A percentile compares a stretch with the other conserved stretches of the same genome.
Conservation (phyloP, 1,140 invertebrate species). For the Gryllus bimaculatus region DNA sequence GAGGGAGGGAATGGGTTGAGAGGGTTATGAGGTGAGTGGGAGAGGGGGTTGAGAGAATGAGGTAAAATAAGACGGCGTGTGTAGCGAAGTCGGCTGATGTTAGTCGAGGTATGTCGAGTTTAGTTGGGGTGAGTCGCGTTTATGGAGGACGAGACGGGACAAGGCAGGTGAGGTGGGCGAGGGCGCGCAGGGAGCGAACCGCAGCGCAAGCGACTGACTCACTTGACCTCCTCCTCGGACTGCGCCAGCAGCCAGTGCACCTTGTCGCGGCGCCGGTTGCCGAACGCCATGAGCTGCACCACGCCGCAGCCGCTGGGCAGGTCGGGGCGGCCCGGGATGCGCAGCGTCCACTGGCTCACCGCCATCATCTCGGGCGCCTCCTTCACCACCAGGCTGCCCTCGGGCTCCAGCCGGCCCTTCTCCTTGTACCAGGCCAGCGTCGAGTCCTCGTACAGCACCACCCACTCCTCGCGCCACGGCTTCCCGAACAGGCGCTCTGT, state of each 20-base stretch:
- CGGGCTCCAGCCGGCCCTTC: conserved; percentile 37
- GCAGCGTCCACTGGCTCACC: conserved; percentile 61
- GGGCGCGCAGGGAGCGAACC: too few relatives aligned
- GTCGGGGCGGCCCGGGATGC: conserved; percentile 56
- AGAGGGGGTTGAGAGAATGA: neutral
- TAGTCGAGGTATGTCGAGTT: too few relatives aligned
- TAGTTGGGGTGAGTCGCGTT: too few relatives aligned
- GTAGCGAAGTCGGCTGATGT: neutral
- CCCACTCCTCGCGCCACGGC: conserved; percentile 70
- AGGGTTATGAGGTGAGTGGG: neutral
- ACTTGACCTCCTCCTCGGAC: conserved; percentile 56
- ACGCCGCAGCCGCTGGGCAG: conserved; percentile 52
- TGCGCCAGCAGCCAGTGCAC: conserved; percentile 54
- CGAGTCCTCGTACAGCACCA: conserved; percentile 68
- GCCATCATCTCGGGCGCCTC: conserved; percentile 68
- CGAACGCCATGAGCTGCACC: conserved; percentile 60
- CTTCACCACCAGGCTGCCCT: conserved; percentile 49
- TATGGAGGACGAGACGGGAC: too few relatives aligned
- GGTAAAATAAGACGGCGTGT: neutral
- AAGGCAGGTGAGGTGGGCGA: too few relatives aligned
- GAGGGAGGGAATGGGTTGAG: neutral
- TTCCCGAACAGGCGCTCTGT: conserved; percentile 63
- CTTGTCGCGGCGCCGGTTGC: conserved; percentile 45
- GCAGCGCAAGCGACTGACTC: conserved; percentile 27
- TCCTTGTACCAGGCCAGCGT: conserved; percentile 70